Evolutionary conservation across 2,888 invertebrate genomes (phyloP).

Genomic region (Drosophila incognita): DNA sequence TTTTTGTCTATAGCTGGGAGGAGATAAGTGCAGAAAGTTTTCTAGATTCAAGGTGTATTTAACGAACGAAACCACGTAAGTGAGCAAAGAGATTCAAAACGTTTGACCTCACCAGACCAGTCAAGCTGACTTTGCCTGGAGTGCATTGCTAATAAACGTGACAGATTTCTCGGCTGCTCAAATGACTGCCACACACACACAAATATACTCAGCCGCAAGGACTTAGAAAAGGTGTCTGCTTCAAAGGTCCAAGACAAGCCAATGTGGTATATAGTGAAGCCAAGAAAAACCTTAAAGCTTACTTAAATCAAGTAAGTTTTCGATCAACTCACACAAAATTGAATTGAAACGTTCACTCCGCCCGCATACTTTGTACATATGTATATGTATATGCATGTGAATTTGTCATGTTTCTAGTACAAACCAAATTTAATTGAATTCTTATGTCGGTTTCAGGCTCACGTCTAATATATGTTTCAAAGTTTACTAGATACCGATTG

Average conservation of each 20-base stretch:
- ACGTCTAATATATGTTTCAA: slow-evolving; percentile 16
- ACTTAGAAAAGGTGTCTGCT: slow-evolving; percentile 28
- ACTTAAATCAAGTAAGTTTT: slow-evolving; percentile 44
- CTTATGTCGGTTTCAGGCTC: slow-evolving; percentile 31
- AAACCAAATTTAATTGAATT: slow-evolving; percentile 52
- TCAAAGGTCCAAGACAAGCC: slow-evolving; percentile 33
- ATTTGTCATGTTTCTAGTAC: neutral
- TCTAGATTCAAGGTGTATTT: neutral
- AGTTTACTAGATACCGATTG: slow-evolving; percentile 4
- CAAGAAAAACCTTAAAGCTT: slow-evolving; percentile 49
- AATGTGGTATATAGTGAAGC: slow-evolving; percentile 6
- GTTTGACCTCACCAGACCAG: slow-evolving; percentile 24
- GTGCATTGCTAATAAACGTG: slow-evolving; percentile 55
- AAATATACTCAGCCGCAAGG: slow-evolving; percentile 18
- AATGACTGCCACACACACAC: slow-evolving; percentile 37
- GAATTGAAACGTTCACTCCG: slow-evolving; percentile 27
- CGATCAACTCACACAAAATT: slow-evolving; percentile 25
- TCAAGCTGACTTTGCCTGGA: slow-evolving; percentile 14
- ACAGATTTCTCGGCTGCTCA: slow-evolving; percentile 54
- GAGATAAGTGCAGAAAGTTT: slow-evolving; percentile 4
- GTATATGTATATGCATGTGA: neutral
- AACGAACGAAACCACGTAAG: slow-evolving; percentile 6
- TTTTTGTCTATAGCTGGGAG: neutral
- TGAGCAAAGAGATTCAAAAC: slow-evolving; percentile 15
- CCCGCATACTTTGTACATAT: neutral